These are phyloP conservation scores for Xanthostigma xanthostigma DNA, from an alignment of 2,888 invertebrate genomes.

Conservation along the genomic window DNA sequence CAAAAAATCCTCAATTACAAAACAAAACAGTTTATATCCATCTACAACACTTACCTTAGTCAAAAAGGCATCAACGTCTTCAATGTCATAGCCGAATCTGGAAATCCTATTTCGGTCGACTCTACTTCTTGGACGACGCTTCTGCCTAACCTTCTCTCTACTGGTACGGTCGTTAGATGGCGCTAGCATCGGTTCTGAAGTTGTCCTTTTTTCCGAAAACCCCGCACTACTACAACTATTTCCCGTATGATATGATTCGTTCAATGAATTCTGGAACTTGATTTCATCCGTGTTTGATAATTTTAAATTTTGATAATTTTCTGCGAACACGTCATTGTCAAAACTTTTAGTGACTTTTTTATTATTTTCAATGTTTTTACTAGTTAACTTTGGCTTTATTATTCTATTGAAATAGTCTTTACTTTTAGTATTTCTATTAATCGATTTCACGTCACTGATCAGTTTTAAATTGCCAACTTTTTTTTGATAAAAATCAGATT, in stretches of 20 bases:
- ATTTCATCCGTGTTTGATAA: conserved; percentile 3
- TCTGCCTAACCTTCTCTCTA: conserved; percentile 32
- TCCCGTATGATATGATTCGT: conserved; percentile 17
- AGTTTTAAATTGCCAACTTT: not conserved
- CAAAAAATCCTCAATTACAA: too few species aligned
- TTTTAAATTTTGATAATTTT: too few species aligned
- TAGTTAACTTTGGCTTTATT: not conserved
- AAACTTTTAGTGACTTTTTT: too few species aligned
- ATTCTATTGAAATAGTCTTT: not conserved
- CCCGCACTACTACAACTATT: conserved; percentile 31
- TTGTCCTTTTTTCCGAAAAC: conserved; percentile 25
- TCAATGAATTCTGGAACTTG: conserved; percentile 10
- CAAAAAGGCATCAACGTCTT: conserved; percentile 63
- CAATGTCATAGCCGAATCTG: conserved; percentile 63
- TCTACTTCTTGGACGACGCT: conserved; percentile 19
- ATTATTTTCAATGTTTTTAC: not conserved
- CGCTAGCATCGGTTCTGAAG: conserved; percentile 34
- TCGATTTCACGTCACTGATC: not conserved
- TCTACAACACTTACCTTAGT: conserved; percentile 40
- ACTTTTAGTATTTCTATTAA: not conserved
- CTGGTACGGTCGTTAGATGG: conserved; percentile 28
- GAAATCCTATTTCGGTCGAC: conserved; percentile 17
- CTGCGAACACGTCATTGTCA: too few species aligned
- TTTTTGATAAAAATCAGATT: not conserved
- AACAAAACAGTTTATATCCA: too few species aligned